Base-by-base conservation (phyloP, 23 tunicate species). In the Styela plicata region DNA sequence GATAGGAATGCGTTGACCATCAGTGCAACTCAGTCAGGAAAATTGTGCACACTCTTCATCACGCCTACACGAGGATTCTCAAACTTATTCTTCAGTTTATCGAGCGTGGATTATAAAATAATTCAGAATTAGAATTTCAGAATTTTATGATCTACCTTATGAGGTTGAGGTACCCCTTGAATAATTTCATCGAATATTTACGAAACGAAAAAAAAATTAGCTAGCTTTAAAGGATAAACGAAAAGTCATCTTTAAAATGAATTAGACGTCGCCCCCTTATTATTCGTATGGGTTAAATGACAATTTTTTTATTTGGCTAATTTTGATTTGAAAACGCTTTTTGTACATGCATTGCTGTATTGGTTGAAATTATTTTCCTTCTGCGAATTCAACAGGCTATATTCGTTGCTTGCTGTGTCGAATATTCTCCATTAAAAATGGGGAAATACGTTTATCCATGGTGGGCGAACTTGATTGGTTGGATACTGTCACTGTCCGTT, bases 401-500 rank as follows among this genome's bases (percentile, higher is more conserved):
- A 20, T 85, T 90, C 74, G 52, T 90, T 23, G 84, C 84, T 37
- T 81, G 79, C 80, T 90, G 96, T 69, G 65, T 75, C 34, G 74
- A 75, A 26, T 90, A 74, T 75, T 73, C 70, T 26, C 96, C 89
- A 2, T 74, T 85, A 37, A 76, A 13, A 19, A 63, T 85, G 70
- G 86, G 78, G 25, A 82, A 82, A 52, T 90, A 90, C 70, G 86
- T 74, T 28, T 90, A 84, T 73, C 96, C 96, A 61, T 2, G 71
- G 62, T 90, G 96, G 96, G 89, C 96, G 25, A 90, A 85, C 52
- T 57, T 69, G 17, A 66, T 90, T 31, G 96, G 96, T 33, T 90
- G 96, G 96, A 34, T 81, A 2, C 16, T 90, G 25, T 90, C 96
- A 0, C 36, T 85, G 1, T 74, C 89, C 1, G 78, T 61, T 1